Evolutionary conservation across 2,888 invertebrate genomes (phyloP).

Genomic region (Limnephilus rhombicus): DNA sequence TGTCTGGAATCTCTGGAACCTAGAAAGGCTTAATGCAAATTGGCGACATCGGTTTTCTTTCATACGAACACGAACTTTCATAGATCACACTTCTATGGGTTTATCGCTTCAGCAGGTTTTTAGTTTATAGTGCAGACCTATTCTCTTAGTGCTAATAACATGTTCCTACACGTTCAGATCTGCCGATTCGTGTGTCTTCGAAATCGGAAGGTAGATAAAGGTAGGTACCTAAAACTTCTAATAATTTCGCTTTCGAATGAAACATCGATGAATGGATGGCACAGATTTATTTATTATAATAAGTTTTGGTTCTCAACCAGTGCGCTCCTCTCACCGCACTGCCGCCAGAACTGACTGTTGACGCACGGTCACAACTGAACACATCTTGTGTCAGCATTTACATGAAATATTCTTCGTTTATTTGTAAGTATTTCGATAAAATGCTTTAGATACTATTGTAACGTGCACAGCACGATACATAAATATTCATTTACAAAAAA

Average conservation of each 20-base stretch:
- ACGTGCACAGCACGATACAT: conserved; percentile 23
- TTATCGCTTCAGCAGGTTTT: too few relatives aligned
- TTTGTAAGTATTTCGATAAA: conserved; percentile 3
- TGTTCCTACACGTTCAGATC: too few relatives aligned
- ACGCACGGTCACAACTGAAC: background rate
- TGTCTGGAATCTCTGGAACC: too few relatives aligned
- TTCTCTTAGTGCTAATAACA: too few relatives aligned
- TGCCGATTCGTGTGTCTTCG: too few relatives aligned
- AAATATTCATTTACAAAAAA: conserved; percentile 6
- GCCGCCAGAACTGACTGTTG: background rate
- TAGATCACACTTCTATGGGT: too few relatives aligned
- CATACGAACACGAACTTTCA: too few relatives aligned
- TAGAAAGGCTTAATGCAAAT: too few relatives aligned
- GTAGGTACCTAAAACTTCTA: too few relatives aligned
- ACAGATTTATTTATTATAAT: conserved; percentile 17
- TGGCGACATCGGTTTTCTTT: too few relatives aligned
- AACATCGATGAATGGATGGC: background rate
- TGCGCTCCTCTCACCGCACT: background rate
- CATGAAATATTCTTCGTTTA: background rate
- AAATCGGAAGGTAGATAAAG: too few relatives aligned
- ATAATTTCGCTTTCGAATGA: background rate
- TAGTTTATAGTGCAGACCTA: too few relatives aligned
- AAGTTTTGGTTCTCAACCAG: background rate
- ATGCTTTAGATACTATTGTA: background rate
- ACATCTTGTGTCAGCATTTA: background rate